phyloP scores from a whole-genome alignment of 2,113 vertebrate species.

The Ciconia boyciana region DNA sequence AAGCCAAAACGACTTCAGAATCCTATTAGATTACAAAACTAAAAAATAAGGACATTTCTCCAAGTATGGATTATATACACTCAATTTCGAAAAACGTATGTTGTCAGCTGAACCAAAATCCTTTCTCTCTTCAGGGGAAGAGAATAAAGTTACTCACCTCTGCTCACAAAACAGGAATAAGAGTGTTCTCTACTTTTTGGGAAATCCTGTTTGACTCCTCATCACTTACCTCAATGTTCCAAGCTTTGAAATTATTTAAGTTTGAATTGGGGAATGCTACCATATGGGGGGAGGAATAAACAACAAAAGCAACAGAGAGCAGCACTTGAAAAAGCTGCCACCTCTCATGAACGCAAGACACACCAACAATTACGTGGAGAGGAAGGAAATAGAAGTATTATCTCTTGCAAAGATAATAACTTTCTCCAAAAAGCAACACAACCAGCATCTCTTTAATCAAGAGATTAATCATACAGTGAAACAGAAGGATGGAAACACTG shows the following conservation, averaged over 20 bases:
- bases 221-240: not conserved
- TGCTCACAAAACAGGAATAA: not conserved
- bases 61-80: not conserved
- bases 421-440: not conserved
- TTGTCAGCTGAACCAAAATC: not conserved
- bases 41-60: not conserved
- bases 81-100: not conserved
- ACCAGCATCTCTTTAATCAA: not conserved
- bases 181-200: fast-evolving
- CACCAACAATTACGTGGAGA: fast-evolving
- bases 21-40: not conserved
- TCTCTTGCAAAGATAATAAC: not conserved
- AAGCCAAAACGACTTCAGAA: not conserved
- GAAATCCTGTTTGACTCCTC: not conserved
- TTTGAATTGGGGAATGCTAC: not conserved
- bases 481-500: not conserved
- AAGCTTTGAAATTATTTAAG: not conserved
- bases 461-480: not conserved
- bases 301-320: not conserved
- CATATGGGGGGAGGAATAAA: not conserved
- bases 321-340: not conserved
- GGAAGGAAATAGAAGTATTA: not conserved
- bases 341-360: fast-evolving
- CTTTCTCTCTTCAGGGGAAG: not conserved
- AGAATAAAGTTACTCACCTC: not conserved